phyloP scores from a whole-genome alignment of 2,113 vertebrate genomes.

The Neogale vison region DNA sequence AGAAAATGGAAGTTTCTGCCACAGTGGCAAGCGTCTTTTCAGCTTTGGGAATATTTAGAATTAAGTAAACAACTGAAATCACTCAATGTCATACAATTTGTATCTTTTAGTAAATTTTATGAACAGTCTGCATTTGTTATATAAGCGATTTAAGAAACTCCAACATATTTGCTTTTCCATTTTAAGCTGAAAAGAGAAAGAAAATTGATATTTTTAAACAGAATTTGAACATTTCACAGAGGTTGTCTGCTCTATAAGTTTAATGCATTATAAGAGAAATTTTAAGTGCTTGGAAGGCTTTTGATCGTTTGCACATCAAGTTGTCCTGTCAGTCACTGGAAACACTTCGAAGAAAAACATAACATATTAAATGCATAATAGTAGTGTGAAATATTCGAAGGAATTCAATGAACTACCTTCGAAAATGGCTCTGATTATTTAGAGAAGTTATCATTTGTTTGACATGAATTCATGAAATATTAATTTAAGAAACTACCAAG shows the following conservation, averaged over 20 bases:
- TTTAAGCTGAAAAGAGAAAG: slow-evolving; percentile 4
- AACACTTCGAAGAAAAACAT: slow-evolving; percentile 41
- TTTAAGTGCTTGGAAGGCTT: neutral
- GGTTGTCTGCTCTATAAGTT: slow-evolving; percentile 15
- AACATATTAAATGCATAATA: slow-evolving; percentile 38
- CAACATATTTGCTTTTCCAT: neutral
- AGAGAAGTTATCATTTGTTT: slow-evolving; percentile 46
- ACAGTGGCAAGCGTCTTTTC: neutral
- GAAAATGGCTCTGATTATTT: slow-evolving; percentile 43
- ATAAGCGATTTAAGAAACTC: slow-evolving; percentile 48
- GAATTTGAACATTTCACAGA: slow-evolving; percentile 29
- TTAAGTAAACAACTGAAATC: neutral
- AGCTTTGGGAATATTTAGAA: neutral
- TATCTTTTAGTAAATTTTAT: slow-evolving; percentile 26
- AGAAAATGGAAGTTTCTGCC: neutral
- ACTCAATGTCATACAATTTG: neutral
- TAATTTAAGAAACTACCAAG: slow-evolving; percentile 25
- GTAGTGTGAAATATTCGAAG: slow-evolving; percentile 25
- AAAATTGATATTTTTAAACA: slow-evolving; percentile 22
- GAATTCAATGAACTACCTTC: slow-evolving; percentile 50
- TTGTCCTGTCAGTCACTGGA: slow-evolving; percentile 16
- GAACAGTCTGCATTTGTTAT: neutral
- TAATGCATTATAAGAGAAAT: neutral
- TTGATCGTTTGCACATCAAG: slow-evolving; percentile 1
- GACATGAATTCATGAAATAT: slow-evolving; percentile 49